Percentiles rank a stretch among this genome's conserved stretches.
Conservation (phyloP, 2,797 vertebrate species). For the Syngnathus acus region DNA sequence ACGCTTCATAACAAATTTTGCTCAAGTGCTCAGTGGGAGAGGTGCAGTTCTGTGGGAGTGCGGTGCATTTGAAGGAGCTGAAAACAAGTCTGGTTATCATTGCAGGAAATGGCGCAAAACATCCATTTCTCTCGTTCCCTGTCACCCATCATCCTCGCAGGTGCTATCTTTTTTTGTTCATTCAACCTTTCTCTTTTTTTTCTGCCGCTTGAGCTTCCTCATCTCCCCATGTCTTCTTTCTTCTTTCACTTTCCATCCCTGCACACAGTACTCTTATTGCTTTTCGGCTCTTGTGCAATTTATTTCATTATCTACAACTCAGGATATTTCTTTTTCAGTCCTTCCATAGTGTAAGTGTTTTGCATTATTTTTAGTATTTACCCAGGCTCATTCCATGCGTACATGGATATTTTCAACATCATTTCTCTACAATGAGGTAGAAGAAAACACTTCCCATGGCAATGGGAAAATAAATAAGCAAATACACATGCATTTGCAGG, state of each 20-base stretch:
- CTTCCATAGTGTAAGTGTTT: not conserved
- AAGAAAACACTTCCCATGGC: not conserved
- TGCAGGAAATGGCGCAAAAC: constrained; percentile 59
- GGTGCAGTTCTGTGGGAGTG: constrained; percentile 18
- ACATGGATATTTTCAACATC: not conserved
- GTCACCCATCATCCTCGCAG: not conserved
- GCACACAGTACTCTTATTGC: constrained; percentile 22
- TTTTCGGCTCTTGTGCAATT: constrained; percentile 11
- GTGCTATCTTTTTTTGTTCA: constrained; percentile 38
- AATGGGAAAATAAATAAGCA: not conserved
- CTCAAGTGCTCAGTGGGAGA: constrained; percentile 16
- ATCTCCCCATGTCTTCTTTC: constrained; percentile 23
- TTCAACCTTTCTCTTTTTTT: constrained; percentile 33
- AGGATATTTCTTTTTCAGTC: not conserved
- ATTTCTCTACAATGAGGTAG: not conserved
- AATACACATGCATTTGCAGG: not conserved
- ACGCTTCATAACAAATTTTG: constrained; percentile 38
- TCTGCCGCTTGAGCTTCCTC: constrained; percentile 35
- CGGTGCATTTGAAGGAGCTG: constrained; percentile 14
- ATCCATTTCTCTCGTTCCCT: constrained; percentile 45
- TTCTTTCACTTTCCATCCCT: constrained; percentile 20
- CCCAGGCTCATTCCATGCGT: constrained; percentile 13
- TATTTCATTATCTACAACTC: constrained; percentile 5
- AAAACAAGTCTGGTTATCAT: constrained; percentile 64
- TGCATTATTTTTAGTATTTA: constrained; percentile 18